Evolutionary conservation across 2,888 invertebrate genomes (phyloP).

Genomic region (Pardosa pseudoannulata): DNA sequence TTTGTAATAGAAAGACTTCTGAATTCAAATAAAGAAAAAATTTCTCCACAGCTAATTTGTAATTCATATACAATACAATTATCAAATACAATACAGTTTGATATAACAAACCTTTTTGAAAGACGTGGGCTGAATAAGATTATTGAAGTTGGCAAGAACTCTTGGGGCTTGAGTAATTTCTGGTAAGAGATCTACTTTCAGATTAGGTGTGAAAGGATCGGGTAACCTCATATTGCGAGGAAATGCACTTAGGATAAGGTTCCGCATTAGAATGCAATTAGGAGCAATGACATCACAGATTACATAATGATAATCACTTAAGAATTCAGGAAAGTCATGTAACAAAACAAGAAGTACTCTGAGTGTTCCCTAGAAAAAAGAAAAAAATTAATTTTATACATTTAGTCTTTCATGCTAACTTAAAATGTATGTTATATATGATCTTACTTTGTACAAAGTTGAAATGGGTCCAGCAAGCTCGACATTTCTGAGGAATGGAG

Average conservation of each 20-base stretch:
- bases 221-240: constrained; percentile 98
- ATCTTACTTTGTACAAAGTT: constrained; percentile 92
- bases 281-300: constrained; percentile 99
- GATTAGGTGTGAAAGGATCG: constrained; percentile 98
- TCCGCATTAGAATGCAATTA: constrained; percentile 98
- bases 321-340: constrained; percentile 99
- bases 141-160: constrained; percentile 90
- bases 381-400: too few relatives aligned
- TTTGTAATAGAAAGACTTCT: too few relatives aligned
- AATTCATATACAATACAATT: too few relatives aligned
- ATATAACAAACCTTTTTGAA: constrained; percentile 88
- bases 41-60: too few relatives aligned
- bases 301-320: constrained; percentile 99
- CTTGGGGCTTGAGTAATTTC: constrained; percentile 93
- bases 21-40: too few relatives aligned
- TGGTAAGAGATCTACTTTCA: constrained; percentile 93
- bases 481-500: constrained; percentile 97
- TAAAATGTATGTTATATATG: too few relatives aligned
- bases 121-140: constrained; percentile 89
- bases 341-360: constrained; percentile 94
- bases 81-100: too few relatives aligned
- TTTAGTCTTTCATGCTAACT: too few relatives aligned
- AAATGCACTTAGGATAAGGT: constrained; percentile 97
- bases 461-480: constrained; percentile 96
- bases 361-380: constrained; percentile 82